phyloP scores from a whole-genome alignment of 2,888 invertebrate genomes.

The Xiphydria camelus region DNA sequence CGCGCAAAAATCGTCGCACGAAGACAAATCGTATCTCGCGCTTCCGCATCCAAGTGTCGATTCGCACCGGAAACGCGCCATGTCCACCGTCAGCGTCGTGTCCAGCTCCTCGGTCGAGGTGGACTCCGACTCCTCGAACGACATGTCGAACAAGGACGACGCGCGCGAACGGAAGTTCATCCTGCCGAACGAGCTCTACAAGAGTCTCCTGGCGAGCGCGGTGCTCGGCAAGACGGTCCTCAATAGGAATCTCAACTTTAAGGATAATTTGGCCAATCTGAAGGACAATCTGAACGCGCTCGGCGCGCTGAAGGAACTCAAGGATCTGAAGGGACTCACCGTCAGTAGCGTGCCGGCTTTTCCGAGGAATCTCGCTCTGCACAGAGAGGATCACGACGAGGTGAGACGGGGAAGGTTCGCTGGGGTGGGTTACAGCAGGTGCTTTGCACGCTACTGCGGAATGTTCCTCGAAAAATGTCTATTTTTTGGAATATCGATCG shows the following conservation, averaged over 20 bases:
- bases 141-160: constrained; percentile 46
- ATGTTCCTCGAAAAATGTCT: no score
- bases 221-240: constrained; percentile 62
- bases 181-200: constrained; percentile 77
- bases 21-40: neutral
- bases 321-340: constrained; percentile 53
- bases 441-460: no score
- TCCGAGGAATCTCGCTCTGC: constrained; percentile 54
- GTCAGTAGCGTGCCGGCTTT: constrained; percentile 56
- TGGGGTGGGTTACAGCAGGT: no score
- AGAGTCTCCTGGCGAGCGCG: constrained; percentile 76
- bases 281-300: constrained; percentile 53
- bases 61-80: constrained; percentile 19
- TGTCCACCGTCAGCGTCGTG: constrained; percentile 54
- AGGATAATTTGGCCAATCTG: constrained; percentile 50
- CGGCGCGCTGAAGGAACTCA: constrained; percentile 51
- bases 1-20: no score
- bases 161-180: constrained; percentile 60
- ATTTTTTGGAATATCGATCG: no score
- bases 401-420: no score
- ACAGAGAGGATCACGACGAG: constrained; percentile 53
- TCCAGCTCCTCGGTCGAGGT: constrained; percentile 56
- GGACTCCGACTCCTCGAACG: constrained; percentile 54
- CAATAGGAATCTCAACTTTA: constrained; percentile 50
- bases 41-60: neutral